Evolutionary conservation across 1,140 invertebrate genomes (phyloP).

Genomic region (Macrotrachela quadricornifera): DNA sequence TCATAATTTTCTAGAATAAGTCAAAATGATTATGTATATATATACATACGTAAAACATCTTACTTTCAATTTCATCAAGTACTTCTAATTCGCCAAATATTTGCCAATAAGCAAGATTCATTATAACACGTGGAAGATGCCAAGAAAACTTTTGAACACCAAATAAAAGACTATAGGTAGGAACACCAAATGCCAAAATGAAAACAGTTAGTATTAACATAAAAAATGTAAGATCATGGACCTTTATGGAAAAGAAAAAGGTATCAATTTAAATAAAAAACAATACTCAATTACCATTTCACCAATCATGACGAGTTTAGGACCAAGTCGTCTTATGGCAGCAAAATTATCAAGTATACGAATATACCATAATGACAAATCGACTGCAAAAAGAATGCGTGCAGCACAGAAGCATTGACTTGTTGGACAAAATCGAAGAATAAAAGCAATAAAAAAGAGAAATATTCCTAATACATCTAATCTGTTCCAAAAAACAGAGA

Average conservation of each 20-base stretch:
- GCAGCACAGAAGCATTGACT: slow-evolving; percentile 3
- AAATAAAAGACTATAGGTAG: too few relatives aligned
- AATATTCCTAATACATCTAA: slow-evolving; percentile 23
- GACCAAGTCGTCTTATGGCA: slow-evolving; percentile 22
- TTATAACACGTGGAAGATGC: slow-evolving; percentile 16
- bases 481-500: slow-evolving; percentile 25
- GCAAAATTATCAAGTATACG: slow-evolving; percentile 23
- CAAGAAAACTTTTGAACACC: slow-evolving; percentile 14
- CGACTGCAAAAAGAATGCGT: slow-evolving; percentile 5
- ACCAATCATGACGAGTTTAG: slow-evolving; percentile 27
- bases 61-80: slow-evolving; percentile 17
- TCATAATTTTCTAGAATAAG: too few relatives aligned
- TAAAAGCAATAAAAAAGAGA: slow-evolving; percentile 20
- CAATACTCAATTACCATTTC: slow-evolving; percentile 18
- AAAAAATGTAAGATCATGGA: slow-evolving; percentile 21
- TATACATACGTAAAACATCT: too few relatives aligned
- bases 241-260: too few relatives aligned
- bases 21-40: too few relatives aligned
- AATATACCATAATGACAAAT: slow-evolving; percentile 12
- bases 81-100: slow-evolving; percentile 25
- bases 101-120: slow-evolving; percentile 25
- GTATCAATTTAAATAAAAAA: neutral
- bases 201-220: too few relatives aligned
- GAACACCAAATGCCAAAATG: too few relatives aligned
- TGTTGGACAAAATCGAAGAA: slow-evolving; percentile 17